Evolutionary conservation across 2,797 vertebrate species (phyloP).

Genomic region (Xenopus petersii): DNA sequence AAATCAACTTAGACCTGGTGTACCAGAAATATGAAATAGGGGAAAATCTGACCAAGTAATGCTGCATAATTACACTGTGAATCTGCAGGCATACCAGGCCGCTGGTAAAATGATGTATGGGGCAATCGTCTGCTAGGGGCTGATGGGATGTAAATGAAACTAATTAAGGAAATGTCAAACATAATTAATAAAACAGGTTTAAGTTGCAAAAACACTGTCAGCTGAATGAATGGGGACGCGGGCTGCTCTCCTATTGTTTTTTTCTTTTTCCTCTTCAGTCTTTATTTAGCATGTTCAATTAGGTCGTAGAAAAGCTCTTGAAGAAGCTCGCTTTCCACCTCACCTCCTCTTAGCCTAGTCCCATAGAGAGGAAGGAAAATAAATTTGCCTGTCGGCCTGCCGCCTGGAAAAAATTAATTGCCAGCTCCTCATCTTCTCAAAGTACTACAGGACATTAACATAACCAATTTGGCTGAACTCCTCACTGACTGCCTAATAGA

Average conservation of each 20-base stretch:
- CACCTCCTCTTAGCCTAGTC: constrained; percentile 65
- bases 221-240: constrained; percentile 77
- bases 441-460: constrained; percentile 96
- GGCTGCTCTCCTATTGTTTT: constrained; percentile 60
- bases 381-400: constrained; percentile 87
- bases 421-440: constrained; percentile 88
- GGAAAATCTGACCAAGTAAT: constrained; percentile 48
- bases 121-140: constrained; percentile 82
- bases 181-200: constrained; percentile 85
- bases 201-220: constrained; percentile 77
- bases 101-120: constrained; percentile 82
- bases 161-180: constrained; percentile 85
- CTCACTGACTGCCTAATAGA: constrained; percentile 94
- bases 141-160: constrained; percentile 85
- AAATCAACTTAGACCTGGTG: too few species aligned
- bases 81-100: constrained; percentile 65
- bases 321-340: constrained; percentile 57
- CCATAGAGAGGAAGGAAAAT: constrained; percentile 81
- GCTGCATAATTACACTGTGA: constrained; percentile 52
- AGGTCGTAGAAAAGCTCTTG: constrained; percentile 74
- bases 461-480: constrained; percentile 97
- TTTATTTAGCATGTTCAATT: constrained; percentile 73
- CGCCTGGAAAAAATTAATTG: constrained; percentile 94
- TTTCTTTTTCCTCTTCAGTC: constrained; percentile 57
- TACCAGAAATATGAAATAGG: constrained; percentile 29